Conservation (phyloP, 2,888 invertebrate genomes). For the Galerucella calmariensis region DNA sequence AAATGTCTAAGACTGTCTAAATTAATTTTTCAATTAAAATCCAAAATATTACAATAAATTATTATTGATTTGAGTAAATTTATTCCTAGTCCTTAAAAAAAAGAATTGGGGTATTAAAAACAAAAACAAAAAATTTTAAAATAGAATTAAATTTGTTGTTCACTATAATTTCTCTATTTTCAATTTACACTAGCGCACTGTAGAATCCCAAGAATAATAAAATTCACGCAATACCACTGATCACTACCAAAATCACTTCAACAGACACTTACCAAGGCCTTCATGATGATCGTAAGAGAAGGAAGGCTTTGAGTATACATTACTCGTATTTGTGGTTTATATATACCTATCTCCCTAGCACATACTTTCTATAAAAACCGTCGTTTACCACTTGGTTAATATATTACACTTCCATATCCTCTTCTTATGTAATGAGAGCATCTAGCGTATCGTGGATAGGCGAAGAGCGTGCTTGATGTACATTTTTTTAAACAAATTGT, state of each 20-base stretch:
- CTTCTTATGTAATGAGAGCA: slow-evolving; percentile 46
- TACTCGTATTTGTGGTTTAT: slow-evolving; percentile 58
- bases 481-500: slow-evolving; percentile 4
- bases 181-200: slow-evolving; percentile 2
- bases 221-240: slow-evolving; percentile 33
- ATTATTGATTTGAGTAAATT: no score
- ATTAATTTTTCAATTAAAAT: no score
- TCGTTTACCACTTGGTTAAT: slow-evolving; percentile 58
- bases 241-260: slow-evolving; percentile 26
- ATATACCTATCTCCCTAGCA: slow-evolving; percentile 55
- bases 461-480: neutral
- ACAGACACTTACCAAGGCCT: slow-evolving; percentile 62
- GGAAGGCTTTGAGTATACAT: slow-evolving; percentile 63
- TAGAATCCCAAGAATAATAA: slow-evolving; percentile 7
- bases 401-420: slow-evolving; percentile 62
- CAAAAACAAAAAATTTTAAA: no score
- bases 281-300: slow-evolving; percentile 60
- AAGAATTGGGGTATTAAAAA: no score
- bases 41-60: no score
- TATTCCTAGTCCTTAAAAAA: no score
- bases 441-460: slow-evolving; percentile 41
- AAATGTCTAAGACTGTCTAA: no score
- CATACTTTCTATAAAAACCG: slow-evolving; percentile 60
- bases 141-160: no score
- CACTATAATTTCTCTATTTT: no score